Evolutionary conservation across 2,888 invertebrate species (phyloP), one percentile per base, ranked within the genome.

Genomic region (Oscheius onirici): DNA sequence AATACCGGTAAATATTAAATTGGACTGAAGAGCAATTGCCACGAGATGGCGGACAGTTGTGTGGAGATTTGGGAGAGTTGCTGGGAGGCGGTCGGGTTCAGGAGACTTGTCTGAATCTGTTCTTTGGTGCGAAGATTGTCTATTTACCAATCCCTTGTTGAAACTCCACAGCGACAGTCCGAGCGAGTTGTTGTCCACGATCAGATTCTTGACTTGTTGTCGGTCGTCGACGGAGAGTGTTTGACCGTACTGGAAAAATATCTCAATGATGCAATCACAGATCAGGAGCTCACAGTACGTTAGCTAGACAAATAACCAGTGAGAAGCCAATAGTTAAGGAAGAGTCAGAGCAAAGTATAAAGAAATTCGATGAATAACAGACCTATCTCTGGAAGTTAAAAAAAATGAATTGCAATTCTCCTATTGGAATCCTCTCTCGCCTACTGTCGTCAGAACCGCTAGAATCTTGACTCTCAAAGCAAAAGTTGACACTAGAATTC

Each of bases 61-160:
- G 49, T 28, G 10, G 63, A 63, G 13, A 63, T 63, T 26, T 49
- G 46, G 15, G 63, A 63, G n/a, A 63, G 26, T 49, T 63, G 63
- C n/a, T 26, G 34, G 1, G 63, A 63, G 28, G 22, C 46, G 28
- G 63, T n/a, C n/a, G 49, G 49, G 28, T 63, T 49, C 26, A 63
- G 46, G 46, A 63, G 46, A 24, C 46, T 63, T 34, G 44, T 49
- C 63, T 63, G 24, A 28, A 55, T 43, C 17, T 11, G 51, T 22
- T 5, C n/a, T 20, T 40, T 17, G 40, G 28, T 57, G 3, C n/a
- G 5, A 17, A n/a, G 15, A 10, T 24, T 26, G 11, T 20, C n/a
- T 17, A n/a, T n/a, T 24, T 46, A 63, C 63, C 46, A 63, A 2
- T 49, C 63, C 63, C 26, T 63, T 63, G 22, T 44, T n/a, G 26